phyloP scores from a whole-genome alignment of 2,797 vertebrate species.

The Amphiprion clarkii region DNA sequence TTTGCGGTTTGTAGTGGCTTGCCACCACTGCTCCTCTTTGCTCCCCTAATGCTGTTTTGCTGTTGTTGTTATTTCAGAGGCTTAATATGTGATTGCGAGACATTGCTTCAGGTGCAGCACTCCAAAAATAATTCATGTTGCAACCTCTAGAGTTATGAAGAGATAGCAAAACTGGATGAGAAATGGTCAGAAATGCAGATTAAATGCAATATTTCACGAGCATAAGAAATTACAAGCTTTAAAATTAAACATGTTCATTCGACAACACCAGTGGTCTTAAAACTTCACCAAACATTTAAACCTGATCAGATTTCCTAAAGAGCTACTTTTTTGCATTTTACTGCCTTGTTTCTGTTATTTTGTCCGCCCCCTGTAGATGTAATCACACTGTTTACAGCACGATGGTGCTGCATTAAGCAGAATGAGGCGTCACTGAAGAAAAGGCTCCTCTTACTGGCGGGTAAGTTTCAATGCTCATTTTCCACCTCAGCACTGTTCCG shows the following conservation, averaged over 20 bases:
- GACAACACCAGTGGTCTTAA: too few relatives aligned
- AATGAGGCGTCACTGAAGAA: constrained; percentile 58
- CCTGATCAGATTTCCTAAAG: neutral
- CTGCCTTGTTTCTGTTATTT: constrained; percentile 11
- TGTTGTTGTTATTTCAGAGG: neutral
- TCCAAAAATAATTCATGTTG: neutral
- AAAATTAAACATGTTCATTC: too few relatives aligned
- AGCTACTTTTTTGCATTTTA: neutral
- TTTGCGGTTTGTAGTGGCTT: neutral
- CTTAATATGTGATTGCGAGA: neutral
- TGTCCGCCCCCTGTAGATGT: constrained; percentile 10
- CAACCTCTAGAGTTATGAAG: too few relatives aligned
- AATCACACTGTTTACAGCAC: constrained; percentile 12
- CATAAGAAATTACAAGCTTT: neutral
- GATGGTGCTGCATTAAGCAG: constrained; percentile 32
- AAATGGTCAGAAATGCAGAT: neutral
- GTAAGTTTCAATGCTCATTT: constrained; percentile 64
- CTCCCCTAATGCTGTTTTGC: neutral
- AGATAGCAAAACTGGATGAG: neutral
- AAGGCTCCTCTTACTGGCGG: constrained; percentile 53
- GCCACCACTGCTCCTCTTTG: neutral
- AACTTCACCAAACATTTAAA: too few relatives aligned
- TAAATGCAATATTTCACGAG: neutral
- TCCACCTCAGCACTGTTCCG: constrained; percentile 59
- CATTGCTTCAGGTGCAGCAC: too few relatives aligned